Evolutionary conservation across 1,140 invertebrate species (phyloP).

Genomic region (Ceratosolen fusciceps): DNA sequence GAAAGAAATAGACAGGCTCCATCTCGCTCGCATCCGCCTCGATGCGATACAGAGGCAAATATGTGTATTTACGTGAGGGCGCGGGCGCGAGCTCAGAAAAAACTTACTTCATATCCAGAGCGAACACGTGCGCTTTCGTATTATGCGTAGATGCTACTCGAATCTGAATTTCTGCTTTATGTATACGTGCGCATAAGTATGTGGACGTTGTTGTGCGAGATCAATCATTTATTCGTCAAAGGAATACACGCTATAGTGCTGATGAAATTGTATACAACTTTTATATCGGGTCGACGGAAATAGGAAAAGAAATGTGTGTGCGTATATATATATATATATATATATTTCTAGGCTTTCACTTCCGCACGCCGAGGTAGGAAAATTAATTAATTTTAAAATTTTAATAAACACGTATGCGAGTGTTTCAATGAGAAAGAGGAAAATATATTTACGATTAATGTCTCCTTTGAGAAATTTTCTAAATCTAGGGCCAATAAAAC

Average conservation of each 20-base stretch:
- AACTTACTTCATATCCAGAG: neutral
- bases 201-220: too few species aligned
- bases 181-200: neutral
- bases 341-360: too few species aligned
- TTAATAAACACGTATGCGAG: too few species aligned
- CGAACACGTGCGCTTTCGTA: neutral
- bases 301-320: too few species aligned
- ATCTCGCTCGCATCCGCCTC: neutral
- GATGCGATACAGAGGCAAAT: neutral
- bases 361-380: too few species aligned
- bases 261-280: neutral
- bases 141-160: neutral
- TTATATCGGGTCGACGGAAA: too few species aligned
- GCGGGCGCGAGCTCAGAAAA: neutral
- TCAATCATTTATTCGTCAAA: conserved; percentile 23
- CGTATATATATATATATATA: too few species aligned
- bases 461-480: too few species aligned
- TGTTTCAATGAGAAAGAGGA: too few species aligned
- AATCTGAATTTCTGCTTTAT: neutral
- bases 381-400: too few species aligned
- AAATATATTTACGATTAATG: too few species aligned
- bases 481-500: too few species aligned
- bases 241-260: neutral
- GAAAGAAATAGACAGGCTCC: neutral
- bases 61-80: neutral